Conservation (phyloP, 1,140 invertebrate species). For the Micrasema longulum region DNA sequence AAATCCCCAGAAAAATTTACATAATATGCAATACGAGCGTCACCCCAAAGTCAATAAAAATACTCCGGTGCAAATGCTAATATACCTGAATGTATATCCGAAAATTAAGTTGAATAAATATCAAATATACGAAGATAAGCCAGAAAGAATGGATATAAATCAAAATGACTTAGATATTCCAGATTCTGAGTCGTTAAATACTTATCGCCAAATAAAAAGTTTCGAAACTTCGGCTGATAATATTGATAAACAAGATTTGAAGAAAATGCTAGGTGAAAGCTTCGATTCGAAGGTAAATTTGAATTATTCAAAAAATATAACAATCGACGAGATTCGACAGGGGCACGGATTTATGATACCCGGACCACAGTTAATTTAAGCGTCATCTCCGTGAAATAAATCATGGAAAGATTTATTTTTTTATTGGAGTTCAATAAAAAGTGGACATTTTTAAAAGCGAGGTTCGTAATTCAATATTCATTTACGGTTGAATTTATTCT, state of each 20-base stretch:
- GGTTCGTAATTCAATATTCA: no score
- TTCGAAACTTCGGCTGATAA: no score
- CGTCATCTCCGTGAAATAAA: no score
- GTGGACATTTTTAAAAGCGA: no score
- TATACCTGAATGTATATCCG: conserved; percentile 52
- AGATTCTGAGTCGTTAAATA: not conserved
- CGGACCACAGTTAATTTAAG: conserved; percentile 19
- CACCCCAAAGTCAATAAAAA: conserved; percentile 19
- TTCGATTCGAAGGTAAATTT: conserved; percentile 6
- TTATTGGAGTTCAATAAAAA: no score
- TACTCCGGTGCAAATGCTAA: conserved; percentile 46
- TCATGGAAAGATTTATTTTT: no score
- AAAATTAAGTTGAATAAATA: conserved; percentile 41
- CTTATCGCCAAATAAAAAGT: no score
- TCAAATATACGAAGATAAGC: conserved; percentile 18
- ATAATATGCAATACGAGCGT: not conserved
- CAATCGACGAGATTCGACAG: conserved; percentile 44
- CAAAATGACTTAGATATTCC: conserved; percentile 8
- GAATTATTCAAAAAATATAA: conserved; percentile 39
- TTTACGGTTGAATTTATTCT: no score
- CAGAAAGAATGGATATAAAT: conserved; percentile 37
- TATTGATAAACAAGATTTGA: not conserved
- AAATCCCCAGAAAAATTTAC: not conserved
- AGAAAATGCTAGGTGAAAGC: conserved; percentile 10
- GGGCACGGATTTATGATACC: conserved; percentile 45